A percentile compares a stretch with the other conserved stretches of the same genome.
Conservation (phyloP, 2,888 invertebrate genomes). For the Ichneumon xanthorius region DNA sequence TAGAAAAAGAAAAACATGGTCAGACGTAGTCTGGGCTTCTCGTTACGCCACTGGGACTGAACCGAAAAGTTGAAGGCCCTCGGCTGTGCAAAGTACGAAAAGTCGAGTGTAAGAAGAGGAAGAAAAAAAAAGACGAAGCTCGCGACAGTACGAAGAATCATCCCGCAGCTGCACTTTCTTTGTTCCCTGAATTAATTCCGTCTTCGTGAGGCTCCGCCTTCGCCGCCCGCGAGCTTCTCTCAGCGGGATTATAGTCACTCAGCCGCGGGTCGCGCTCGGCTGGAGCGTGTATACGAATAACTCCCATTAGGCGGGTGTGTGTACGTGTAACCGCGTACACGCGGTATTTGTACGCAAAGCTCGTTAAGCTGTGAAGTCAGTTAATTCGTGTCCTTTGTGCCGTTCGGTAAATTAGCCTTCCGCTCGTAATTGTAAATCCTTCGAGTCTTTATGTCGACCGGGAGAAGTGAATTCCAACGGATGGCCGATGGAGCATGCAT, state of each 20-base stretch:
- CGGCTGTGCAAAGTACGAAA: slow-evolving; percentile 7
- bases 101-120: slow-evolving; percentile 7
- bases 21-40: slow-evolving; percentile 37
- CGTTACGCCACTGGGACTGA: slow-evolving; percentile 48
- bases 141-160: slow-evolving; percentile 6
- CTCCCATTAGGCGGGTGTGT: slow-evolving; percentile 17
- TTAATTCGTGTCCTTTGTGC: slow-evolving; percentile 34
- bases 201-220: slow-evolving; percentile 12
- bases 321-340: background rate
- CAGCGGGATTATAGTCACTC: slow-evolving; percentile 40
- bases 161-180: slow-evolving; percentile 10
- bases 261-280: slow-evolving; percentile 27
- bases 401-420: slow-evolving; percentile 44
- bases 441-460: slow-evolving; percentile 12
- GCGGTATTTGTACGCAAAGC: slow-evolving; percentile 3
- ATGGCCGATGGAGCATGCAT: background rate
- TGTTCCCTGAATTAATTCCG: slow-evolving; percentile 34
- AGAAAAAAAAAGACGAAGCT: background rate
- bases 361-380: slow-evolving; percentile 37
- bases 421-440: slow-evolving; percentile 46
- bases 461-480: slow-evolving; percentile 18
- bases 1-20: slow-evolving; percentile 50
- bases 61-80: slow-evolving; percentile 43
- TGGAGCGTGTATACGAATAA: slow-evolving; percentile 19
- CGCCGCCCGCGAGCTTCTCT: slow-evolving; percentile 2